A percentile compares a stretch with the other conserved stretches of the same genome.
These are phyloP conservation scores for Leontocebus nigricollis DNA, from an alignment of 2,797 vertebrate genomes.

Conservation along the genomic window DNA sequence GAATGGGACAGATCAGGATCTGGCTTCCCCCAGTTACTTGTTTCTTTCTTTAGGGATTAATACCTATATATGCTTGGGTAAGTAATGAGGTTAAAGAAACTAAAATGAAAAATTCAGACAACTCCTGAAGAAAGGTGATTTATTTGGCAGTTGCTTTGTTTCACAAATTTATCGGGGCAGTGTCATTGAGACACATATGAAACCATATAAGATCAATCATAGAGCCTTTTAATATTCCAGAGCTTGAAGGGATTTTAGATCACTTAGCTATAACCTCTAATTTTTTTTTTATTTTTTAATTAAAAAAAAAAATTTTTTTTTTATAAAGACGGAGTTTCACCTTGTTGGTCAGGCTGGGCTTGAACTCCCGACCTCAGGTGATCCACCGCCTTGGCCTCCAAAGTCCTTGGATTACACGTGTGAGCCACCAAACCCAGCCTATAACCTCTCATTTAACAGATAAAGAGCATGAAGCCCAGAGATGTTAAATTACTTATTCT, in stretches of 20 bases:
- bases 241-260: conserved; percentile 8
- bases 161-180: not conserved
- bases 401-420: no score
- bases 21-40: not conserved
- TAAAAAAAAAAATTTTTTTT: no score
- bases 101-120: not conserved
- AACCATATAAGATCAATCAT: not conserved
- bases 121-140: not conserved
- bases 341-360: no score
- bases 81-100: not conserved
- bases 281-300: not conserved
- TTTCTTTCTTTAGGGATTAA: not conserved
- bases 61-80: not conserved
- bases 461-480: not conserved
- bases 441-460: conserved; percentile 22
- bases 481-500: not conserved
- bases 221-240: not conserved
- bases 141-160: not conserved
- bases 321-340: no score
- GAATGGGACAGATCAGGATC: not conserved
- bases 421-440: not conserved
- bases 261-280: not conserved
- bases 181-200: not conserved
- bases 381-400: no score
- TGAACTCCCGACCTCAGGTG: no score